These are phyloP conservation scores for Phrynosoma blainvillii DNA, from an alignment of 2,113 vertebrate genomes.

Conservation along the genomic window DNA sequence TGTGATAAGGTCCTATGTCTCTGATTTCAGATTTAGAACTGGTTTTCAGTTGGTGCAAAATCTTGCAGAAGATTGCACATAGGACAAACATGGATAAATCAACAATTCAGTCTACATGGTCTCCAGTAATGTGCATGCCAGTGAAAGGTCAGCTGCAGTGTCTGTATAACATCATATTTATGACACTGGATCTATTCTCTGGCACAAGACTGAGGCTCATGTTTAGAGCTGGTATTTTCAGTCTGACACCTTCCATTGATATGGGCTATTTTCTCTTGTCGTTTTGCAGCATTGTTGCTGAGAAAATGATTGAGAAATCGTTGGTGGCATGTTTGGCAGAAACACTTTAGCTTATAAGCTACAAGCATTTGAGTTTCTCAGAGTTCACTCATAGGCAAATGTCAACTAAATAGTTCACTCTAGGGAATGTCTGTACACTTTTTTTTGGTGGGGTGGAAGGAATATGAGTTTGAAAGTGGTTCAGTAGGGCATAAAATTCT, in stretches of 20 bases:
- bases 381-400: neutral
- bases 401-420: neutral
- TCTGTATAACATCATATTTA: neutral
- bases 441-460: too few species aligned
- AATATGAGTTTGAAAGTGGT: too few species aligned
- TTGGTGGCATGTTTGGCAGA: neutral
- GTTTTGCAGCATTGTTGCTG: neutral
- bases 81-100: neutral
- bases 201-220: neutral
- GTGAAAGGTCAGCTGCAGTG: neutral
- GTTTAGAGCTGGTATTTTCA: neutral
- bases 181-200: neutral
- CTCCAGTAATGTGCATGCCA: neutral
- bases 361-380: neutral
- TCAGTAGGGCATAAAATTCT: too few species aligned
- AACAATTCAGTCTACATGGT: neutral
- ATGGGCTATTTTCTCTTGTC: neutral
- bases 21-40: neutral
- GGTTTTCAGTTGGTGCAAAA: neutral
- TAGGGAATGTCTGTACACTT: too few species aligned
- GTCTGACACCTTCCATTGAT: neutral
- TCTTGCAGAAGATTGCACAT: neutral
- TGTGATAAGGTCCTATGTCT: too few species aligned
- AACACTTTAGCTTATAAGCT: neutral
- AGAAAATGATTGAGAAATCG: constrained; percentile 7